Percentiles rank a stretch among this genome's conserved stretches.
Conservation (phyloP, 2,888 invertebrate species). For the Rhagonycha fulva region DNA sequence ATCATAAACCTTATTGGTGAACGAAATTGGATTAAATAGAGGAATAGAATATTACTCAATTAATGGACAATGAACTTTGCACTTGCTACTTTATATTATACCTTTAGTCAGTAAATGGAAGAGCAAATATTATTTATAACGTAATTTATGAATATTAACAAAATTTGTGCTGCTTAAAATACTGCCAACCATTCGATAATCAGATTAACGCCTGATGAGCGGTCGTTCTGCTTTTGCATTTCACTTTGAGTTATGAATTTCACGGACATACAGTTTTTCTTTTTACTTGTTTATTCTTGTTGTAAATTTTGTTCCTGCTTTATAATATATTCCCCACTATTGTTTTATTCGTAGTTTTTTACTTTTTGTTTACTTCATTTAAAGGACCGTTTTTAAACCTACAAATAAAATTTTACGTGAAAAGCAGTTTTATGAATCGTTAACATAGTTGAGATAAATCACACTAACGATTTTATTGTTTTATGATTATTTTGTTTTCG, state of each 20-base stretch:
- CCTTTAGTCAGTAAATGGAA: background rate
- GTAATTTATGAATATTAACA: background rate
- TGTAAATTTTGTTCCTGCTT: too few species aligned
- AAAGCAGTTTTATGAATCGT: too few species aligned
- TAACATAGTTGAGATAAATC: too few species aligned
- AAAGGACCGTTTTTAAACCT: too few species aligned
- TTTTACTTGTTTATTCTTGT: background rate
- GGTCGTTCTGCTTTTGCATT: background rate
- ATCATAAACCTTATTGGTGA: conserved; percentile 15
- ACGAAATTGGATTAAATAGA: conserved; percentile 5
- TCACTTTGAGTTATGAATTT: background rate
- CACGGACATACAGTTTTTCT: background rate
- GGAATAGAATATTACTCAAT: background rate
- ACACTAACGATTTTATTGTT: background rate
- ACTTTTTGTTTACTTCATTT: too few species aligned
- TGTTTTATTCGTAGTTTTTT: too few species aligned
- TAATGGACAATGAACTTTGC: background rate
- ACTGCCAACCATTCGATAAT: background rate
- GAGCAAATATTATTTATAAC: background rate
- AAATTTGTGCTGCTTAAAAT: background rate
- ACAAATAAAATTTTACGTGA: too few species aligned
- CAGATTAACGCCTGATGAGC: background rate
- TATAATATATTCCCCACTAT: too few species aligned
- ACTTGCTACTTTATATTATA: background rate
- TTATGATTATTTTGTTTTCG: background rate